Percentiles rank a stretch among this genome's conserved stretches.
phyloP scores from a whole-genome alignment of 2,888 invertebrate genomes.

The Matsumyia berberina region DNA sequence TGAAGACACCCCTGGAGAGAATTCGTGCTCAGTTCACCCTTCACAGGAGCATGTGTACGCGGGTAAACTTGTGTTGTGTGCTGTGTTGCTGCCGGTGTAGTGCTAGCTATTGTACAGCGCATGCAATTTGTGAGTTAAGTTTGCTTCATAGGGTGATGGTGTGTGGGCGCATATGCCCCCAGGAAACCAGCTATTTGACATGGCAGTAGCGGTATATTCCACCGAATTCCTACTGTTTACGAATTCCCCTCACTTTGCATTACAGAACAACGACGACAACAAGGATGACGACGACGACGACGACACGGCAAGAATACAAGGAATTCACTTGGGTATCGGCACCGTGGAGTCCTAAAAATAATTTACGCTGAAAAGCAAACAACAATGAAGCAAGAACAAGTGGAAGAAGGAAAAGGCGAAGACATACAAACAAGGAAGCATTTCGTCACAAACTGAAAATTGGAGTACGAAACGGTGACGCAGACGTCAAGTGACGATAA shows the following conservation, averaged over 20 bases:
- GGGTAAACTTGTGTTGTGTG: slow-evolving; percentile 26
- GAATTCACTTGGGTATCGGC: slow-evolving; percentile 47
- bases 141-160: slow-evolving; percentile 17
- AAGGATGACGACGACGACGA: slow-evolving; percentile 1
- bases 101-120: slow-evolving; percentile 41
- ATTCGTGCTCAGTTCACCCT: slow-evolving; percentile 59
- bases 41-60: slow-evolving; percentile 41
- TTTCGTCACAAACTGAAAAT: slow-evolving; percentile 63
- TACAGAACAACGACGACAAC: slow-evolving; percentile 9
- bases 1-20: slow-evolving; percentile 63
- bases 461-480: slow-evolving; percentile 42
- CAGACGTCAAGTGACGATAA: slow-evolving; percentile 51
- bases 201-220: slow-evolving; percentile 30
- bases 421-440: slow-evolving; percentile 65
- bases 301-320: slow-evolving; percentile 18
- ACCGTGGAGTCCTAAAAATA: slow-evolving; percentile 44
- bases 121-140: slow-evolving; percentile 57
- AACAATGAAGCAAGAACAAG: slow-evolving; percentile 16
- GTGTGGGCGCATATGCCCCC: slow-evolving; percentile 6
- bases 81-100: slow-evolving; percentile 12
- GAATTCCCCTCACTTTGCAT: slow-evolving; percentile 7
- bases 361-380: slow-evolving; percentile 52
- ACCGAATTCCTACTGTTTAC: slow-evolving; percentile 5
- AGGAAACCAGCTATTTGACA: slow-evolving; percentile 20
- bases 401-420: slow-evolving; percentile 5